Conservation (phyloP, 2,113 vertebrate species). For the Rhynchomys soricoides region DNA sequence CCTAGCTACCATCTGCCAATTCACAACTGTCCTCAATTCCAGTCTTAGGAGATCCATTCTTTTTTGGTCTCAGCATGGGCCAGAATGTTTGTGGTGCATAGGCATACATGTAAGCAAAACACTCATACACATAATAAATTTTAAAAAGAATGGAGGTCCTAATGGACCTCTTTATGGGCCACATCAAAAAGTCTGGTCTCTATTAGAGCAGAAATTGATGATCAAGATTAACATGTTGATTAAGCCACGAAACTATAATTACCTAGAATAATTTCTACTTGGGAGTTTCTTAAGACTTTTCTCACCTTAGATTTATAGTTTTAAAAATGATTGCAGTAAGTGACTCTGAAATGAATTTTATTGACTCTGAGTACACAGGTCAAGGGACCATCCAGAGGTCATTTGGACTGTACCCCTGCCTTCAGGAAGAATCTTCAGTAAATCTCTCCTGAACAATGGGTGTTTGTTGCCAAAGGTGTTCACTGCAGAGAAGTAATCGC, state of each 20-base stretch:
- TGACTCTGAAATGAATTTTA: slow-evolving; percentile 66
- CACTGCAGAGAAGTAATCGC: slow-evolving; percentile 71
- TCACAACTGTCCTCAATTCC: neutral
- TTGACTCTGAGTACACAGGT: slow-evolving; percentile 64
- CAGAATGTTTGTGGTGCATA: neutral
- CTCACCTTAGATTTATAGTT: slow-evolving; percentile 32
- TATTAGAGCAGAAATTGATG: neutral
- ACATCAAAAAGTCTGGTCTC: neutral
- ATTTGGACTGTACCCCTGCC: slow-evolving; percentile 55
- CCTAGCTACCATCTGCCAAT: no score
- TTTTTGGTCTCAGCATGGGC: neutral
- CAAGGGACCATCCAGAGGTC: slow-evolving; percentile 62
- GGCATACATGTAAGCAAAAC: neutral
- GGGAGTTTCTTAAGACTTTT: slow-evolving; percentile 43
- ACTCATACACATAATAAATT: neutral
- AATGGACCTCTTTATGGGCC: neutral
- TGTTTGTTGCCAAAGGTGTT: slow-evolving; percentile 76
- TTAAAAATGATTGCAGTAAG: neutral
- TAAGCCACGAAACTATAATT: slow-evolving; percentile 40
- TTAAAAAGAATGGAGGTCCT: neutral
- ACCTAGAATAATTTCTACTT: slow-evolving; percentile 61
- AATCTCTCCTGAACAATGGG: slow-evolving; percentile 73
- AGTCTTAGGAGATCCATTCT: neutral
- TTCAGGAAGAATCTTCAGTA: slow-evolving; percentile 61
- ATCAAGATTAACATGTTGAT: slow-evolving; percentile 51